These are phyloP conservation scores for Nansenia antarctica DNA, from an alignment of 2,113 vertebrate genomes.

Conservation along the genomic window DNA sequence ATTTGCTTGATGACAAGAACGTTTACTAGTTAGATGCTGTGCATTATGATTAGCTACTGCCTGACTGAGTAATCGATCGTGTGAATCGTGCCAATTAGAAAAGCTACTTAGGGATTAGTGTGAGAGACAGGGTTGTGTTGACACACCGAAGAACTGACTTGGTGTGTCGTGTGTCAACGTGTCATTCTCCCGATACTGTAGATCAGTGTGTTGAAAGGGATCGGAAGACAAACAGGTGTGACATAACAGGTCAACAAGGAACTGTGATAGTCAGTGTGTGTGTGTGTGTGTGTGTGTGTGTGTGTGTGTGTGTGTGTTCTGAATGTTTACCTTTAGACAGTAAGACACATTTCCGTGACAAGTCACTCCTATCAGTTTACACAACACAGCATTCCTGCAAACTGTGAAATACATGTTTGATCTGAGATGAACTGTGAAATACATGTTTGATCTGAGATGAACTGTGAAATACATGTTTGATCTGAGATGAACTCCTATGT, in stretches of 20 bases:
- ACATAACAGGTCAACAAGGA: constrained; percentile 2
- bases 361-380: constrained; percentile 12
- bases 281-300: neutral
- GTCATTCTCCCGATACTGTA: constrained; percentile 37
- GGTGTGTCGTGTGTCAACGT: constrained; percentile 46
- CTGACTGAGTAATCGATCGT: neutral
- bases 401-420: neutral
- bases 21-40: neutral
- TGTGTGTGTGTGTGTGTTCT: neutral
- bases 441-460: no score
- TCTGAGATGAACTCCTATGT: neutral
- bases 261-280: neutral
- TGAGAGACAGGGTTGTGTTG: neutral
- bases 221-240: constrained; percentile 55
- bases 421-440: no score
- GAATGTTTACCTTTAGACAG: neutral
- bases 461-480: no score
- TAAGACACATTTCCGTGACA: neutral
- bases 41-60: neutral
- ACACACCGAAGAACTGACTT: no score
- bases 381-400: constrained; percentile 30
- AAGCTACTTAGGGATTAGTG: neutral
- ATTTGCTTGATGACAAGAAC: neutral
- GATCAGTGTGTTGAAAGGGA: constrained; percentile 33
- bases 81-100: neutral